Conservation (phyloP, 2,113 vertebrate species). For the Halichoeres trimaculatus region DNA sequence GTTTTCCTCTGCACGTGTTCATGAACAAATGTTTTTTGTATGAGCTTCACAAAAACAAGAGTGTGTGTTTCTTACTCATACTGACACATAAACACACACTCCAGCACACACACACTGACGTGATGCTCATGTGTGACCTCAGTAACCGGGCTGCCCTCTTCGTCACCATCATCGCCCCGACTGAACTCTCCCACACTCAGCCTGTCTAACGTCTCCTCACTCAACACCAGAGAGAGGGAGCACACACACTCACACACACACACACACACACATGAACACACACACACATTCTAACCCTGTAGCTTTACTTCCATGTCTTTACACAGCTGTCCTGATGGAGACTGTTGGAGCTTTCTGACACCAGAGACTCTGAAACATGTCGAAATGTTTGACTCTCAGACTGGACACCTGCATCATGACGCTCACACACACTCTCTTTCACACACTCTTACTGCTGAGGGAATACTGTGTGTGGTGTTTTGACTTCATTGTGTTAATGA, state of each 20-base stretch:
- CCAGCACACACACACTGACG: not conserved
- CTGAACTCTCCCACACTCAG: conserved; percentile 25
- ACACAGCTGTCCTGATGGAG: conserved; percentile 47
- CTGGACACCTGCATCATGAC: not conserved
- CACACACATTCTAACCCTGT: conserved; percentile 5
- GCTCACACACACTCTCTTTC: not conserved
- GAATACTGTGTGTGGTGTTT: not conserved
- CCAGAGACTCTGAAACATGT: conserved; percentile 18
- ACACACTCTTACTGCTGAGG: not conserved
- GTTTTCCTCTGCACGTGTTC: too few species aligned
- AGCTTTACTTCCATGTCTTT: conserved; percentile 41
- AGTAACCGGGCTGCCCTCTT: not conserved
- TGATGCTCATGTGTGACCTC: conserved; percentile 21
- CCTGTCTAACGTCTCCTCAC: not conserved
- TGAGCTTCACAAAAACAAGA: too few species aligned
- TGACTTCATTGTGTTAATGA: not conserved
- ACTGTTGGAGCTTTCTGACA: conserved; percentile 11
- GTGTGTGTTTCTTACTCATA: too few species aligned
- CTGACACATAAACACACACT: not conserved
- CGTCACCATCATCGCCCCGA: not conserved
- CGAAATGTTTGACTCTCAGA: conserved; percentile 7
- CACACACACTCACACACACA: not conserved
- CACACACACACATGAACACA: conserved; percentile 8
- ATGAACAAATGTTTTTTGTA: too few species aligned
- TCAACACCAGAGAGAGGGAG: not conserved